Base-by-base conservation (phyloP, 2,888 invertebrate species). In the Papilio demoleus region DNA sequence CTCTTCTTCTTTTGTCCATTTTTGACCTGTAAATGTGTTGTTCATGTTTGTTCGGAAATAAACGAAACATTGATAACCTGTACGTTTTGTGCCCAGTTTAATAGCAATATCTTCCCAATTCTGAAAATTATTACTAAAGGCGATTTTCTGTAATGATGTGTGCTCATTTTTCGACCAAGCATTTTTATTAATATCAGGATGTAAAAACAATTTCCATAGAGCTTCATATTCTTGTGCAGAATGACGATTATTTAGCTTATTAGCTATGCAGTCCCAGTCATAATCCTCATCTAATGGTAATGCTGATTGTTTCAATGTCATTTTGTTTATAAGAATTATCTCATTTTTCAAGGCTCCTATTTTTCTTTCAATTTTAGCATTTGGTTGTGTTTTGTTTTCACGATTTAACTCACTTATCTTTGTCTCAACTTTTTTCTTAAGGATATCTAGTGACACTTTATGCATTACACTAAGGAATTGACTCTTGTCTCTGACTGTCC, bases 1-100 rank as follows among this genome's bases (percentile, higher is more conserved):
- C 75, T 97, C 95, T 81, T 98, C 97, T 58, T 94, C 93, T 12
- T 85, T 79, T 0, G 94, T 92, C 95, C 97, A 97, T 72, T 93
- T 93, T 1, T 82, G 83, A 1, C 85, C 83, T 34, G 75, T 79
- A 5, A 76, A 77, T 14, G 76, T 75, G 38, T 79, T 85, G 50
- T 78, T 80, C 76, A 93, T 85, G 45, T 93, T 93, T 1, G 93
- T 94, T 59, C 94, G 93, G 76, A 93, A 95, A 75, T 95, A 94
- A 3, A 95, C 92, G 81, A 95, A 96, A 75, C 95, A 95, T 74
- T 95, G 95, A 77, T 95, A 96, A 0, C 94, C 94, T 0, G 95
- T 94, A 61, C 97, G 92, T 6, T 90, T 88, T 1, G 93, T 94
- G 0, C 87, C 83, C 14, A 97, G 80, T 73, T 90, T 80, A 12